Evolutionary conservation across 2,113 vertebrate species (phyloP).

Genomic region (Benitochromis conjunctus): DNA sequence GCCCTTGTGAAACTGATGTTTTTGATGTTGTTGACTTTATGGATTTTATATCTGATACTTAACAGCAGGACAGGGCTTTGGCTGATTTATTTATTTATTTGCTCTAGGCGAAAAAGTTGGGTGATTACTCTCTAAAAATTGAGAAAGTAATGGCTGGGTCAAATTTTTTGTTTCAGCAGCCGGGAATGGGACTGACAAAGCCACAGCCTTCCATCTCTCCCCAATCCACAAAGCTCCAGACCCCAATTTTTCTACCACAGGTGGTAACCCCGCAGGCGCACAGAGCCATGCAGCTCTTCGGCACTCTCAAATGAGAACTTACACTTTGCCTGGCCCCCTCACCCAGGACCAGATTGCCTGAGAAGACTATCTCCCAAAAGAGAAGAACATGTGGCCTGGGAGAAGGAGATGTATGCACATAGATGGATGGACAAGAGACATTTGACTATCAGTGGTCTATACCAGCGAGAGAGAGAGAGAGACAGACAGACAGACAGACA

Average conservation of each 20-base stretch:
- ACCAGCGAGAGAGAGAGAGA: too few species aligned
- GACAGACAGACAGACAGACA: too few species aligned
- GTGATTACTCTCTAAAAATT: background rate
- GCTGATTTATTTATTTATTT: background rate
- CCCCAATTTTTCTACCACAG: background rate
- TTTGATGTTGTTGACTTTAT: background rate
- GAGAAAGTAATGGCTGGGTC: background rate
- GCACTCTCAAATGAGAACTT: background rate
- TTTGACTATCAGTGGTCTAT: background rate
- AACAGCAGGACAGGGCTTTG: background rate
- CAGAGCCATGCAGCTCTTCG: background rate
- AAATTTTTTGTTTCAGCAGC: background rate
- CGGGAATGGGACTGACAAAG: background rate
- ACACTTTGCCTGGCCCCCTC: background rate
- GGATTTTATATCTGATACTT: background rate
- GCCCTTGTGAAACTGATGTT: background rate
- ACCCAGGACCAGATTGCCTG: background rate
- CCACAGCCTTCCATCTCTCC: background rate
- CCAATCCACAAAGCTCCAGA: background rate
- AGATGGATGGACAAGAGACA: background rate
- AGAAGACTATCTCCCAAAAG: background rate
- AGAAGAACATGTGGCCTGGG: background rate
- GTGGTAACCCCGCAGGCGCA: accelerated
- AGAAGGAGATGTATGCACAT: background rate
- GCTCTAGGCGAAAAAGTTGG: accelerated